Conservation (phyloP, 37 sponge, comb jelly and placozoan species). For the Oopsacas minuta region DNA sequence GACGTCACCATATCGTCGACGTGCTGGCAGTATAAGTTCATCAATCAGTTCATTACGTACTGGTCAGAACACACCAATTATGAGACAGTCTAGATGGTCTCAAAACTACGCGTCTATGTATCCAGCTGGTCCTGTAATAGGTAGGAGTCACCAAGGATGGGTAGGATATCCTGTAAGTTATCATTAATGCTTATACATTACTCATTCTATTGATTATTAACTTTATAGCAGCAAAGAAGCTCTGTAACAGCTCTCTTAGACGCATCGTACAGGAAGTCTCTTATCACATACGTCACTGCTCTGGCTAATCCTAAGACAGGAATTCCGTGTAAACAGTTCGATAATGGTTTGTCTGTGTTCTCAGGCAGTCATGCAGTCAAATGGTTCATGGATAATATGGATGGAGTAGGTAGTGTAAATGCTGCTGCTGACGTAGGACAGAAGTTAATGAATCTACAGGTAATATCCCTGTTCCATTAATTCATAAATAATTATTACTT, state of each 20-base stretch:
- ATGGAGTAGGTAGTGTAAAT: conserved; percentile 28
- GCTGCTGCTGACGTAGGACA: conserved; percentile 24
- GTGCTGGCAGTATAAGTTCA: neutral
- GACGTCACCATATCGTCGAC: neutral
- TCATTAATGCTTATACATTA: no score
- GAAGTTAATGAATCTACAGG: neutral
- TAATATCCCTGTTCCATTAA: neutral
- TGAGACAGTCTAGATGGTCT: neutral
- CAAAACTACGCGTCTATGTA: neutral
- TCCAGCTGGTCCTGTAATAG: neutral
- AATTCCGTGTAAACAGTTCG: conserved; percentile 40
- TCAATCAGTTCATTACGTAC: neutral
- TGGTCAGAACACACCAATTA: neutral
- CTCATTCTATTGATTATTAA: no score
- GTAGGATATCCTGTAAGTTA: neutral
- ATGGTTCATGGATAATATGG: conserved; percentile 62
- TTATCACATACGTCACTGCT: conserved; percentile 28
- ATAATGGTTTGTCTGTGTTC: neutral
- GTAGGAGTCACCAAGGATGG: neutral
- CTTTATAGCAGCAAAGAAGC: neutral
- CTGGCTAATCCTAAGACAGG: conserved; percentile 45
- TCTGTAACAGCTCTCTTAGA: neutral
- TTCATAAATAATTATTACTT: neutral
- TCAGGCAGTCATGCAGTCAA: conserved; percentile 39
- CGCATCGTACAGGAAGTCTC: neutral